Evolutionary conservation across 2,888 invertebrate species (phyloP), one percentile per base, ranked within the genome.

Genomic region (Scaptomyza cyrtandrae): DNA sequence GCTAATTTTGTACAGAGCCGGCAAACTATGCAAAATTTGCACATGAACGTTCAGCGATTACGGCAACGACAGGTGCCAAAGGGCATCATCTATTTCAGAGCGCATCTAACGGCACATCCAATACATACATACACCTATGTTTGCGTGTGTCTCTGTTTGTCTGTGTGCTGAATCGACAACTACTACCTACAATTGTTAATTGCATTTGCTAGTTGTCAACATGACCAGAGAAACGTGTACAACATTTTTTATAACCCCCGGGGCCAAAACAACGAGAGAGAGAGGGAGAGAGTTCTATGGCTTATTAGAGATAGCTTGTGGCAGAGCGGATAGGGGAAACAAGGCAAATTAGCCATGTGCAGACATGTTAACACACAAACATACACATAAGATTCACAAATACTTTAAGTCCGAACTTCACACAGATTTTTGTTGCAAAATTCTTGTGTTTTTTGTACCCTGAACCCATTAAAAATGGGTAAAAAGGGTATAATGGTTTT

Each of bases 121-220:
- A 14, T 13, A 14, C 39, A 6, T 45, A 13, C 24, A 35, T 14
- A 27, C 43, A 41, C 60, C 27, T 49, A 27, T 56, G 50, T 52
- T 39, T 2, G 13, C 2, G 19, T 54, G n/a, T 44, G 35, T 63
- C 2, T 6, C 16, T 54, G n/a, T 44, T 13, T 44, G 35, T 63
- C 43, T 49, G 48, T 66, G 29, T 43, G 54, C 33, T 46, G 54
- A 67, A 52, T 64, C 63, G 67, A 80, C 86, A 72, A 41, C 41
- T 41, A 85, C 67, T 79, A 48, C 59, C 67, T 65, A 88, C 89
- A 90, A 89, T 84, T 89, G 89, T 80, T 90, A 89, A 89, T 89
- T 89, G 86, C 90, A 90, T 89, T 90, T 84, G 75, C 76, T 68
- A 80, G 78, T 86, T 88, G 88, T 88, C 82, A 83, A 82, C 82